These are phyloP conservation scores for Synergus itoensis DNA, from an alignment of 2,888 invertebrate genomes.

Conservation along the genomic window DNA sequence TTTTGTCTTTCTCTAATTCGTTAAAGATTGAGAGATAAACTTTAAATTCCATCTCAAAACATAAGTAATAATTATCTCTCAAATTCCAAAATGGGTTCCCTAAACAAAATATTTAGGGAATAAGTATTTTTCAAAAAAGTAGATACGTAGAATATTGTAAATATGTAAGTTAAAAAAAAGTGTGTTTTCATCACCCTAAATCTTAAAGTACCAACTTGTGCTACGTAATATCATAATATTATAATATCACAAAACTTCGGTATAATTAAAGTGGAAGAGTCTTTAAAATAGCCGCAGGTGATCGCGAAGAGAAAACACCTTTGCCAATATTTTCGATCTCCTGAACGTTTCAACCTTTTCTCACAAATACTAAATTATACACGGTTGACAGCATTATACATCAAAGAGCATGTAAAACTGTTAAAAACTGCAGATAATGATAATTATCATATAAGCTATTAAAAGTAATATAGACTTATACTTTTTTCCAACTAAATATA, in stretches of 20 bases:
- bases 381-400: background rate
- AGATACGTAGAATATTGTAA: background rate
- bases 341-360: background rate
- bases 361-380: background rate
- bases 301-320: slow-evolving; percentile 60
- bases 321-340: background rate
- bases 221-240: slow-evolving; percentile 73
- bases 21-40: slow-evolving; percentile 2
- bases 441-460: too few relatives aligned
- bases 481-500: too few relatives aligned
- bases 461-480: too few relatives aligned
- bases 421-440: background rate
- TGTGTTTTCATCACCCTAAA: slow-evolving; percentile 64
- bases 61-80: background rate
- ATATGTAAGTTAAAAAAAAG: background rate
- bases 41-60: background rate
- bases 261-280: slow-evolving; percentile 75
- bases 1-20: slow-evolving; percentile 18
- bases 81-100: background rate
- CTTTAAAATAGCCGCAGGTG: slow-evolving; percentile 74
- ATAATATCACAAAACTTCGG: slow-evolving; percentile 69
- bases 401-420: background rate
- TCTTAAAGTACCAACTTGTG: slow-evolving; percentile 67
- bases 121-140: background rate
- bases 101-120: background rate